Conservation (phyloP, 2,888 invertebrate species). For the Cordilura impudica region DNA sequence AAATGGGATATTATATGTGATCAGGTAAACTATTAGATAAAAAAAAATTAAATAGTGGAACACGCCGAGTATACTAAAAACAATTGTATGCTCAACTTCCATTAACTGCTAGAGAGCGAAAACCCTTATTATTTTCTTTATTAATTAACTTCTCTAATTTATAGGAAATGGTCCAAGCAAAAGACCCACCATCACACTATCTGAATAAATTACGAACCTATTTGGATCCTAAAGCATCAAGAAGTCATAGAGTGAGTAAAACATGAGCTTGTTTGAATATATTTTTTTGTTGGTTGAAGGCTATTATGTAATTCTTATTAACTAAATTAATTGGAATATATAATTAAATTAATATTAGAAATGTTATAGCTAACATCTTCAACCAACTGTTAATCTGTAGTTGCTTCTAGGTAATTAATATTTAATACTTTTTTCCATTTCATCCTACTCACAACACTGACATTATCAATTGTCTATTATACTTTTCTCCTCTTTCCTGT, state of each 20-base stretch:
- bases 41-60: too few relatives aligned
- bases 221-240: constrained; percentile 96
- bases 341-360: background rate
- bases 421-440: constrained; percentile 50
- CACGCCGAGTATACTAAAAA: too few relatives aligned
- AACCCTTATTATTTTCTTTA: too few relatives aligned
- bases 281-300: constrained; percentile 29
- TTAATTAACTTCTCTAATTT: constrained; percentile 67
- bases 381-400: constrained; percentile 38
- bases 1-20: constrained; percentile 99
- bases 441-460: constrained; percentile 44
- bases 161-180: constrained; percentile 98
- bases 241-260: constrained; percentile 92
- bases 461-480: background rate
- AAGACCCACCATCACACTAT: constrained; percentile 97
- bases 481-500: background rate
- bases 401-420: constrained; percentile 47
- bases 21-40: constrained; percentile 87
- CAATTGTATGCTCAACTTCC: too few relatives aligned
- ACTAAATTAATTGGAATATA: background rate
- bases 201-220: constrained; percentile 96
- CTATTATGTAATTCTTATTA: background rate
- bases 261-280: background rate
- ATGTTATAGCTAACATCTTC: constrained; percentile 8
- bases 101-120: too few relatives aligned